Base-by-base conservation (phyloP, 2,113 vertebrate genomes). In the Brienomyrus longianalis region DNA sequence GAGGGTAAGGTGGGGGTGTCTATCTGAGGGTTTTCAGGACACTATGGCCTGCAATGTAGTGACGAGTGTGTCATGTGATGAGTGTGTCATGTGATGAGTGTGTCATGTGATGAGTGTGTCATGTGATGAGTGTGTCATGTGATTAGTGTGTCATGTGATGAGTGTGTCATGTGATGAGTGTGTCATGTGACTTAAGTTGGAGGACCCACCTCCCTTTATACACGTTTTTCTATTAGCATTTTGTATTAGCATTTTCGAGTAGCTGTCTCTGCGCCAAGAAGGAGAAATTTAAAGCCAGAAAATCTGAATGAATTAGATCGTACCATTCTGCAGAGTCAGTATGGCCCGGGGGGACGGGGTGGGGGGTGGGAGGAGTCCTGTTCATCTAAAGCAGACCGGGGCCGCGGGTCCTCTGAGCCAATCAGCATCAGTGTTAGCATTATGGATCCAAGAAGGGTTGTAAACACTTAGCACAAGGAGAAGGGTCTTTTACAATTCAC, bases 231-330 rank as follows among this genome's bases (percentile, higher is more conserved):
- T 39, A 83, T 21, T 62, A 45, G 77, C 17, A 19, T 47, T 45
- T 45, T 9, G 7, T 83, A 47, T 47, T 47, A 83, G 17, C 45
- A 10, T 83, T 47, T 27, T 66, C n/a, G 2, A 27, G n/a, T 27
- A 66, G n/a, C n/a, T 83, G 80, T 83, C 45, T 83, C 80, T 48
- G 45, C 6, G 43, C 31, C 80, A 83, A 83, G 35, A 19, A 17
- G 31, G 35, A 15, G 43, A 11, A n/a, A 23, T 39, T 84, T n/a
- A 21, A 56, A 84, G 83, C 23, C 39, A 48, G 39, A 48, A 84
- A 84, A 84, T 84, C 83, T 84, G 83, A 84, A 48, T 84, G 45
- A 23, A 84, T 84, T 84, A 84, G 39, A 19, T 84, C 17, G 15
- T 5, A 80, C 13, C 5, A 13, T 43, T 80, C 74, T 43, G 31